Evolutionary conservation across 2,888 invertebrate genomes (phyloP).

Genomic region (Spodoptera exigua): DNA sequence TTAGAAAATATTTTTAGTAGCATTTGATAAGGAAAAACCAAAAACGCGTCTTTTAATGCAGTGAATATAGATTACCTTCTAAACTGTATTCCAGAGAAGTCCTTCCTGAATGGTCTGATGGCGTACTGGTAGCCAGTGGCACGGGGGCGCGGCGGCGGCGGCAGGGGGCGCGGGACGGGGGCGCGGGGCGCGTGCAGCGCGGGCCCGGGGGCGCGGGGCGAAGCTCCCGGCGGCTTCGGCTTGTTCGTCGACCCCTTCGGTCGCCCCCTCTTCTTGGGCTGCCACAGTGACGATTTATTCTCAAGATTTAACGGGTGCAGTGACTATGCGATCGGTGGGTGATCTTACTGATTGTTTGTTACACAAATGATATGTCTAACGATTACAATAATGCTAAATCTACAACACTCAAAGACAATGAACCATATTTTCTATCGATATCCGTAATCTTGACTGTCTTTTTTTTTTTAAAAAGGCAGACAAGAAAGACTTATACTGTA

Average conservation of each 20-base stretch:
- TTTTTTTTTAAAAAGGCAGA: too few species aligned
- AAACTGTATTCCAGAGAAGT: slow-evolving; percentile 87
- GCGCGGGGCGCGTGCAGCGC: slow-evolving; percentile 37
- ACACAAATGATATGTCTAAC: too few species aligned
- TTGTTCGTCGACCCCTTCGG: slow-evolving; percentile 88
- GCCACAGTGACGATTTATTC: slow-evolving; percentile 54
- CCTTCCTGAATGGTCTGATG: slow-evolving; percentile 83
- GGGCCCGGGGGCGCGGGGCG: slow-evolving; percentile 4
- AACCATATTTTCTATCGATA: too few species aligned
- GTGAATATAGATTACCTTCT: slow-evolving; percentile 71
- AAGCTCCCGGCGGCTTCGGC: slow-evolving; percentile 72
- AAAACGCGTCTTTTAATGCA: not conserved
- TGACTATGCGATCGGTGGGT: slow-evolving; percentile 8
- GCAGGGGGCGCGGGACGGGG: slow-evolving; percentile 57
- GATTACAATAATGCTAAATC: too few species aligned
- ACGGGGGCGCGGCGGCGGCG: slow-evolving; percentile 73
- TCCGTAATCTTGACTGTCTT: too few species aligned
- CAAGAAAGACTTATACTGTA: too few species aligned
- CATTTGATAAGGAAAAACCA: not conserved
- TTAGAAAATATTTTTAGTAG: too few species aligned
- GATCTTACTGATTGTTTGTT: not conserved
- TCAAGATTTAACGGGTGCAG: slow-evolving; percentile 37
- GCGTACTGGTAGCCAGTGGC: slow-evolving; percentile 83
- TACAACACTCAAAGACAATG: too few species aligned
- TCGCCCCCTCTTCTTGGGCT: slow-evolving; percentile 86